A percentile compares a stretch with the other conserved stretches of the same genome.
These are phyloP conservation scores for Gouania willdenowi DNA, from an alignment of 2,797 vertebrate species.

Conservation along the genomic window DNA sequence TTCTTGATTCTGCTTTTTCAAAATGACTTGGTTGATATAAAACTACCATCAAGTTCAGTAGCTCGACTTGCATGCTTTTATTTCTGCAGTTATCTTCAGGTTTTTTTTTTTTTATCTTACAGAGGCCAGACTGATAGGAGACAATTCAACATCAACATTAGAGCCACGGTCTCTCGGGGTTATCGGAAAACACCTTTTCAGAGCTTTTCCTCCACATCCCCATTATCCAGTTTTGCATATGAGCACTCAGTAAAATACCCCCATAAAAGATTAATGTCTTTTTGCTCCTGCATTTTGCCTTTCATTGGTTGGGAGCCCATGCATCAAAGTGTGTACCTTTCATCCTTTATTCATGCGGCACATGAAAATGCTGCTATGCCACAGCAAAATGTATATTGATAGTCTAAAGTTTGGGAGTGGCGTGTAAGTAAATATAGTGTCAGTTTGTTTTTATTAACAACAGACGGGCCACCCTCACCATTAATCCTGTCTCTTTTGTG, in stretches of 20 bases:
- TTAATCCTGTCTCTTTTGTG: conserved; percentile 78
- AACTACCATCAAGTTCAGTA: conserved; percentile 1
- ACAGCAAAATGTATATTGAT: conserved; percentile 81
- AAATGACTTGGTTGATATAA: conserved; percentile 13
- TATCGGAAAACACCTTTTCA: conserved; percentile 52
- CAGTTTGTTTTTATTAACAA: conserved; percentile 82
- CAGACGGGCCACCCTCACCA: conserved; percentile 55
- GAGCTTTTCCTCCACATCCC: conserved; percentile 47
- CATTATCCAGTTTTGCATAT: conserved; percentile 73
- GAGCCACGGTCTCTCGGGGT: conserved; percentile 29
- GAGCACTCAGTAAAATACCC: conserved; percentile 69
- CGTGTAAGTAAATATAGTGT: conserved; percentile 80
- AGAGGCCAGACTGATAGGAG: conserved; percentile 39
- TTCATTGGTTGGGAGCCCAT: conserved; percentile 74
- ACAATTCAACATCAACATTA: conserved; percentile 43
- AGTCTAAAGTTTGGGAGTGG: conserved; percentile 74
- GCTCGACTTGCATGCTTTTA: conserved; percentile 8
- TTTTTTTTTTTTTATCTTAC: too few species aligned
- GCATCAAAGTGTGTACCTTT: conserved; percentile 70
- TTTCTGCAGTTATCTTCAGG: conserved; percentile 15
- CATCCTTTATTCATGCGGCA: conserved; percentile 68
- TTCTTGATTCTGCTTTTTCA: conserved; percentile 14
- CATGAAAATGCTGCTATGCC: conserved; percentile 69
- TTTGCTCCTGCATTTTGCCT: conserved; percentile 63
- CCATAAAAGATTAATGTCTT: conserved; percentile 77